Percentiles rank a stretch among this genome's conserved stretches.
These are phyloP conservation scores for Phataginus tetradactyla DNA, from an alignment of 2,797 vertebrate species.

Conservation along the genomic window DNA sequence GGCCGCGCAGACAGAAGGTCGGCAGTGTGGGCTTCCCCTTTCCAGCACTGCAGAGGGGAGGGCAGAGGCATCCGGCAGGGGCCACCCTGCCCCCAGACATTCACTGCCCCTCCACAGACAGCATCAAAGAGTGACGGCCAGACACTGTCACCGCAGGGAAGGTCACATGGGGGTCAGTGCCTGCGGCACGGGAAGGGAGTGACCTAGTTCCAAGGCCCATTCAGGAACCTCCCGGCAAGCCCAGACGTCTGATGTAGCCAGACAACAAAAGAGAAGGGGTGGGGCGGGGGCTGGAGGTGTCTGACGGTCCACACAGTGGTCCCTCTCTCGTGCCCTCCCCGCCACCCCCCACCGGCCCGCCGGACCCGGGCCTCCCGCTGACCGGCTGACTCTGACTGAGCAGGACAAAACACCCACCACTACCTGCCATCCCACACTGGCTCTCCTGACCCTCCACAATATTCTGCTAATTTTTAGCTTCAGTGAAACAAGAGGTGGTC, in stretches of 20 bases:
- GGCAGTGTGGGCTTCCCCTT: slow-evolving; percentile 1
- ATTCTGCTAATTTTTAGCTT: not conserved
- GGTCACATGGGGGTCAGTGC: slow-evolving; percentile 72
- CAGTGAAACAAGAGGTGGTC: not conserved
- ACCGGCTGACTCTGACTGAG: not conserved
- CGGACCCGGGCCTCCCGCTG: not conserved
- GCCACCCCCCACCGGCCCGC: not conserved
- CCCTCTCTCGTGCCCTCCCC: not conserved
- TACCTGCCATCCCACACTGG: not conserved
- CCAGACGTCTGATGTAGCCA: slow-evolving; percentile 64
- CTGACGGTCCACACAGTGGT: not conserved
- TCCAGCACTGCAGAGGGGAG: not conserved
- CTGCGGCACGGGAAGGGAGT: slow-evolving; percentile 75
- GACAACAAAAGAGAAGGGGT: slow-evolving; percentile 71
- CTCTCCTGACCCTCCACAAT: not conserved
- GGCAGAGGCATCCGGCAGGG: not conserved
- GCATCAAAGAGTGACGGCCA: slow-evolving; percentile 71
- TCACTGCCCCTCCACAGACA: not conserved
- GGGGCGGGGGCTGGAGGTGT: not conserved
- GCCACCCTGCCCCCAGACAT: not conserved
- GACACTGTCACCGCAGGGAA: slow-evolving; percentile 60
- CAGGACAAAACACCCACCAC: accelerated
- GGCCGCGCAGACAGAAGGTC: not conserved
- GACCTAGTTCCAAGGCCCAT: slow-evolving; percentile 65
- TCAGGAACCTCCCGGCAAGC: slow-evolving; percentile 72